These are phyloP conservation scores for Drosophila prolongata DNA, from an alignment of 2,888 invertebrate genomes.

Conservation along the genomic window DNA sequence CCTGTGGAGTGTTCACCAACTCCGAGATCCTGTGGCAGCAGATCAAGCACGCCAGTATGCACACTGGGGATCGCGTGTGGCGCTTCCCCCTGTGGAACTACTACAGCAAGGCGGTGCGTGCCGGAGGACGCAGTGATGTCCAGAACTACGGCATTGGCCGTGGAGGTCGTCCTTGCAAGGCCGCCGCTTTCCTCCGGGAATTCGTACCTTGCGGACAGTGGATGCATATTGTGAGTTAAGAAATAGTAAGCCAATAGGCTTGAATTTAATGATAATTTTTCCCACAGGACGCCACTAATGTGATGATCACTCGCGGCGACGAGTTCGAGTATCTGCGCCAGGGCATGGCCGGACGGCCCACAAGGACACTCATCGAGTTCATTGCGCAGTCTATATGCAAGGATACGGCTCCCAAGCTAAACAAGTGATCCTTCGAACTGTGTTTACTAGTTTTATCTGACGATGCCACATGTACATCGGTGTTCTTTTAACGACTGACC, in stretches of 20 bases:
- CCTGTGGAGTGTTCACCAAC: conserved; percentile 91
- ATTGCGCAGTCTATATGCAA: conserved; percentile 86
- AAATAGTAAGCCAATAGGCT: fast-evolving
- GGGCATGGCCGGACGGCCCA: conserved; percentile 91
- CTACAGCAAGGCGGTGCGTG: conserved; percentile 85
- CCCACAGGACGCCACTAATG: conserved; percentile 88
- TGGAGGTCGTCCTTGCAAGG: conserved; percentile 88
- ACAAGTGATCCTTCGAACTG: conserved; percentile 22
- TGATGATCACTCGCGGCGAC: conserved; percentile 88
- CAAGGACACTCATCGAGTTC: conserved; percentile 90
- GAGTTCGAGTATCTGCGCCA: conserved; percentile 87
- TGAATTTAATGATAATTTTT: neutral
- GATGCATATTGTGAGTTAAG: conserved; percentile 88
- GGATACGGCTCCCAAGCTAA: conserved; percentile 80
- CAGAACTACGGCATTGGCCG: conserved; percentile 85
- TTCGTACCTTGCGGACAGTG: conserved; percentile 89
- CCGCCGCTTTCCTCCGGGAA: conserved; percentile 91
- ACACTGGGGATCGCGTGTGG: conserved; percentile 93
- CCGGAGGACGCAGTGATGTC: conserved; percentile 85
- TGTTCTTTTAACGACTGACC: conserved; percentile 16
- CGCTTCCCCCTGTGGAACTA: conserved; percentile 92
- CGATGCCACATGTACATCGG: conserved; percentile 12
- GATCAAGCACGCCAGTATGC: conserved; percentile 88
- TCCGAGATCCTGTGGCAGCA: conserved; percentile 88
- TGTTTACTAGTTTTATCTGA: conserved; percentile 5